Percentiles rank a stretch among this genome's conserved stretches.
phyloP scores from a whole-genome alignment of 2,888 invertebrate genomes.

The Watsonalla binaria region DNA sequence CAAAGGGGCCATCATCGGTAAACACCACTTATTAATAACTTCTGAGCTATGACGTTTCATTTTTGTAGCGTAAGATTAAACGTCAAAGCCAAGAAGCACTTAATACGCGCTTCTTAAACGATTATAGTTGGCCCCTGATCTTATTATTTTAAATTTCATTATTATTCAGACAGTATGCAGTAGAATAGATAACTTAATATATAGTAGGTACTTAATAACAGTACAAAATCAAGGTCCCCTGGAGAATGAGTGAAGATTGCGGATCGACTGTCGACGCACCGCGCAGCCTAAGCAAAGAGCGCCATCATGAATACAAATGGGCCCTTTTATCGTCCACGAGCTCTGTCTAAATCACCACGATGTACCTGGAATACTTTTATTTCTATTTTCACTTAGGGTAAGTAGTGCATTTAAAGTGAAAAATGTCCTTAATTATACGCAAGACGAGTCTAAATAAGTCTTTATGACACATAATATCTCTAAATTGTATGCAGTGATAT shows the following conservation, averaged over 20 bases:
- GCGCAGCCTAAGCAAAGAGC: slow-evolving; percentile 32
- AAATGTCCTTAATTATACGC: background rate
- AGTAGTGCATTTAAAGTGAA: background rate
- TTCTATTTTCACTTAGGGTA: slow-evolving; percentile 7
- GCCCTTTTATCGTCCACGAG: slow-evolving; percentile 26
- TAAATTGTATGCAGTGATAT: no score
- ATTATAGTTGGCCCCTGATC: no score
- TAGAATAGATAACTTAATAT: slow-evolving; percentile 8
- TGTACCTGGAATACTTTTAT: slow-evolving; percentile 27
- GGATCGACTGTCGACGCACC: slow-evolving; percentile 28
- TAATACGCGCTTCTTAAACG: no score
- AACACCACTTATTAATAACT: no score
- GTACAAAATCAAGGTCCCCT: slow-evolving; percentile 26
- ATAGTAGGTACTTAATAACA: slow-evolving; percentile 27
- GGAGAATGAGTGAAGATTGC: slow-evolving; percentile 29
- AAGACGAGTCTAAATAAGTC: background rate
- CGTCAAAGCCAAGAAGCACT: no score
- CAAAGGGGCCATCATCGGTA: no score
- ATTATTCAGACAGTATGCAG: slow-evolving; percentile 2
- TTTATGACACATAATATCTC: no score
- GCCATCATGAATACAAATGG: slow-evolving; percentile 40
- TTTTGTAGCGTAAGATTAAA: no score
- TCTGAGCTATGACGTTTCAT: no score
- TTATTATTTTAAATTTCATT: background rate
- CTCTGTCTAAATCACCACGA: slow-evolving; percentile 35